Conservation (phyloP, 2,113 vertebrate species). For the Callaeas wilsoni region DNA sequence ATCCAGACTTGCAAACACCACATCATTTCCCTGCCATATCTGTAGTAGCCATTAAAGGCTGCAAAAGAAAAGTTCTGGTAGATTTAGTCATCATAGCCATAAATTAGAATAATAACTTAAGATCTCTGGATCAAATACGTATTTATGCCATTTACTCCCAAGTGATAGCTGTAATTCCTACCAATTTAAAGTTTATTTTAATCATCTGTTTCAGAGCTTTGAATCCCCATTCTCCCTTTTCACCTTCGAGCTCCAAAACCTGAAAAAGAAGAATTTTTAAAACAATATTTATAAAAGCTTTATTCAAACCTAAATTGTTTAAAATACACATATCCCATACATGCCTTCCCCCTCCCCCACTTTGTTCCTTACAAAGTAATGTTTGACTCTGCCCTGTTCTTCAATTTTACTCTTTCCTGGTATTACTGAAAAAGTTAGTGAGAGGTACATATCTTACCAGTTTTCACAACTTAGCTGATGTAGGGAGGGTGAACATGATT, state of each 20-base stretch:
- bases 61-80: not conserved
- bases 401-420: not conserved
- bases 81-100: not conserved
- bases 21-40: not conserved
- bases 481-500: not conserved
- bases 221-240: constrained; percentile 99
- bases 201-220: constrained; percentile 99
- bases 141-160: not conserved
- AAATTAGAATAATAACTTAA: not conserved
- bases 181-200: constrained; percentile 99
- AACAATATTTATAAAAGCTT: not conserved
- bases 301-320: not conserved
- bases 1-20: not conserved
- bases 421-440: not conserved
- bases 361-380: not conserved
- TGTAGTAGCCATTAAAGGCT: not conserved
- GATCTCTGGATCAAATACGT: not conserved
- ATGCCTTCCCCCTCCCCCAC: accelerated
- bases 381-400: not conserved
- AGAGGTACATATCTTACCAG: not conserved
- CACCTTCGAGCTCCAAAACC: constrained; percentile 98
- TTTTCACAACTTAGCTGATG: not conserved
- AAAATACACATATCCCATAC: not conserved
- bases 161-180: constrained; percentile 66
- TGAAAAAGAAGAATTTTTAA: constrained; percentile 61